Conservation (phyloP, 2,888 invertebrate species). For the Brachypterus glaber region DNA sequence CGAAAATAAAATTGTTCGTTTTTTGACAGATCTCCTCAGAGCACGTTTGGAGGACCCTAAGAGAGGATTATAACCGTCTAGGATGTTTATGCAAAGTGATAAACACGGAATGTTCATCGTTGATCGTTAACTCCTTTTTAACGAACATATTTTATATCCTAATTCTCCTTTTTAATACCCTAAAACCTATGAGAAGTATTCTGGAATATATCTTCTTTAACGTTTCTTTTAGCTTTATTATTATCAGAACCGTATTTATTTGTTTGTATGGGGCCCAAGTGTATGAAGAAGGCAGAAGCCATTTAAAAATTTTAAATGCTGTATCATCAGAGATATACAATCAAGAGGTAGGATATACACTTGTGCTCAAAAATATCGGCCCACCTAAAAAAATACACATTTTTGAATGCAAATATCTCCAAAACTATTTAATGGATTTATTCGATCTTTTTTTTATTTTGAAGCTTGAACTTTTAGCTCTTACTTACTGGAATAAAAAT, state of each 20-base stretch:
- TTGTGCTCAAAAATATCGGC: too few relatives aligned
- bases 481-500: too few relatives aligned
- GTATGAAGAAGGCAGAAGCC: slow-evolving; percentile 32
- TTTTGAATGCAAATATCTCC: too few relatives aligned
- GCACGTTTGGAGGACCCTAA: slow-evolving; percentile 53
- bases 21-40: slow-evolving; percentile 52
- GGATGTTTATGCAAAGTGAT: slow-evolving; percentile 50
- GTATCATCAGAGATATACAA: slow-evolving; percentile 55
- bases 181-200: slow-evolving; percentile 35
- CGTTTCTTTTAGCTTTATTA: slow-evolving; percentile 35
- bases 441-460: too few relatives aligned
- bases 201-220: slow-evolving; percentile 29
- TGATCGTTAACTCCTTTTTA: slow-evolving; percentile 57
- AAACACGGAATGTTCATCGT: slow-evolving; percentile 51
- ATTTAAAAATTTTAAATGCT: slow-evolving; percentile 46
- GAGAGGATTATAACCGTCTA: slow-evolving; percentile 56
- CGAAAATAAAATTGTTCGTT: too few relatives aligned
- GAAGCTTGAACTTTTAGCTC: too few relatives aligned
- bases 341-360: slow-evolving; percentile 49
- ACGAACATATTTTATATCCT: slow-evolving; percentile 66
- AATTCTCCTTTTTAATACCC: slow-evolving; percentile 56
- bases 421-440: too few relatives aligned
- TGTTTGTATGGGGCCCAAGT: slow-evolving; percentile 33
- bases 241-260: slow-evolving; percentile 29
- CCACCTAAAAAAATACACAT: too few relatives aligned